phyloP scores from a whole-genome alignment of 2,113 vertebrate species.

The Perca fluviatilis region DNA sequence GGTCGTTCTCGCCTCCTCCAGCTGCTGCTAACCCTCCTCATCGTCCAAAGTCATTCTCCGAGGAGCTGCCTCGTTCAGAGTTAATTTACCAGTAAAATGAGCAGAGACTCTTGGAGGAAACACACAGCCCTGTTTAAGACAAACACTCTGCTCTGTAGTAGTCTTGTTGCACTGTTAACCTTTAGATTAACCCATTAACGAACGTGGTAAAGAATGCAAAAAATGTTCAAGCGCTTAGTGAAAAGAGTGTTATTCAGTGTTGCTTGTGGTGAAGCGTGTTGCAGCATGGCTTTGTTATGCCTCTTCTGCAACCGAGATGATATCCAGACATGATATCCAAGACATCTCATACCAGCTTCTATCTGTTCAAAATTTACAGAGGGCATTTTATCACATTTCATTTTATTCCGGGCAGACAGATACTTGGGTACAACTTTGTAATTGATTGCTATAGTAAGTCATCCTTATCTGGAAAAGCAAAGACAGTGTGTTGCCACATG shows the following conservation, averaged over 20 bases:
- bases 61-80: slow-evolving; percentile 48
- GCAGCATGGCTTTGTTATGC: neutral
- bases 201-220: neutral
- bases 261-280: slow-evolving; percentile 35
- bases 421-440: neutral
- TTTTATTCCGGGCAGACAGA: neutral
- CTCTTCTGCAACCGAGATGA: neutral
- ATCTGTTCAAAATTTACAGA: neutral
- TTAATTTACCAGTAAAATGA: slow-evolving; percentile 66
- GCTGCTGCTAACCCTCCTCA: slow-evolving; percentile 52
- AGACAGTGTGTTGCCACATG: no score
- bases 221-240: no score
- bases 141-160: neutral
- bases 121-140: neutral
- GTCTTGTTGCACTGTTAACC: slow-evolving; percentile 3
- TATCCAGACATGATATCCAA: neutral
- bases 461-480: neutral
- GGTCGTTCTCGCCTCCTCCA: slow-evolving; percentile 41
- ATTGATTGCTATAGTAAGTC: neutral
- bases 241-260: neutral
- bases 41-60: slow-evolving; percentile 26
- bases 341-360: neutral
- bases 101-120: slow-evolving; percentile 10
- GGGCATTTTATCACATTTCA: neutral
- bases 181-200: neutral